Evolutionary conservation across 2,888 invertebrate species (phyloP), one percentile per base, ranked within the genome.

Genomic region (Xestia sexstrigata): DNA sequence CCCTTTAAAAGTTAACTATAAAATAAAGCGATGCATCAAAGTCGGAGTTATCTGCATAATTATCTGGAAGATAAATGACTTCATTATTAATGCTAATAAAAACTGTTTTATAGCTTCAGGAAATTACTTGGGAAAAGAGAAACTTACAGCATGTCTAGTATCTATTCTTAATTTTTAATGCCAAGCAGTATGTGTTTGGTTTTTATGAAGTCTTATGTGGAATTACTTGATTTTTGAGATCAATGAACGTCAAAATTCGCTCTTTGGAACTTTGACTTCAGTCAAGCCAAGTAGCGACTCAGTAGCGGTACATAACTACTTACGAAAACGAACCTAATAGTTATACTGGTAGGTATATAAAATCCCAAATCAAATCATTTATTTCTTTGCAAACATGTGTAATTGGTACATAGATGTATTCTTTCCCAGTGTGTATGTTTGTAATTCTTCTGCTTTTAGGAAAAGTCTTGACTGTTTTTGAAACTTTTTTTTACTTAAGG

Each of bases 41-140:
- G 85, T 86, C 87, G 5, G 0, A 13, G 17, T 45, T 77, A 86
- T 86, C 82, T 69, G 62, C 68, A 71, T 72, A 70, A 75, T 76
- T 66, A 86, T 84, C 87, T 67, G 0, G 62, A 86, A 85, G 86
- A 85, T 77, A 70, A 81, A 85, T 83, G 6, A 42, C 84, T 75
- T 75, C 67, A 67, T 84, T 83, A 81, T 66, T 15, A 71, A 84
- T 76, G 30, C 65, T 42, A 79, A 70, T 78, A 26, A 70, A 82
- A 83, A 71, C 30, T 68, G 63, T 58, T 58, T 67, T 42, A 47
- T 35, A 35, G 26, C 26, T n/a, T 47, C 20, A 55, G 20, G 2
- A 70, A 70, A 47, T 70, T 30, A 15, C 20, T 52, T 30, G 1
- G n/a, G 17, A 17, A 30, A 73, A 78, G 55, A 47, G 11, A 3